A percentile compares a stretch with the other conserved stretches of the same genome.
Conservation (phyloP, 2,888 invertebrate genomes). For the Stenurella melanura region DNA sequence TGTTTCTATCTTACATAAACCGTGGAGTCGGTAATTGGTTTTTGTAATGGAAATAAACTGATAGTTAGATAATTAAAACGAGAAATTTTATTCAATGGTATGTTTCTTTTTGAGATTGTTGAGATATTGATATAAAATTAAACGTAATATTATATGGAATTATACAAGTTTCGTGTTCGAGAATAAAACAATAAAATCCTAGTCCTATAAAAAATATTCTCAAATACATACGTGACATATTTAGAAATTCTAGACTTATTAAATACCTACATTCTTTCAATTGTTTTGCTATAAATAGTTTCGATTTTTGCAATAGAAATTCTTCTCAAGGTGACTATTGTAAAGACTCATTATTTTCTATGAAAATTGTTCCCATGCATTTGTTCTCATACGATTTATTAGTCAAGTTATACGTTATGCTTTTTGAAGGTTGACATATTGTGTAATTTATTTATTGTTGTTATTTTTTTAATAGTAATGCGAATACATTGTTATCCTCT, state of each 20-base stretch:
- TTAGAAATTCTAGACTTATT: neutral
- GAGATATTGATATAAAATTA: too few species aligned
- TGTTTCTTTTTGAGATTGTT: too few species aligned
- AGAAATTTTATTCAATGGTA: too few species aligned
- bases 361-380: constrained; percentile 9
- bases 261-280: neutral
- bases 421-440: constrained; percentile 22
- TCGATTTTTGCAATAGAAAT: neutral
- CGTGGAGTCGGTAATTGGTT: too few species aligned
- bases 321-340: constrained; percentile 6
- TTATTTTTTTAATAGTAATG: constrained; percentile 9
- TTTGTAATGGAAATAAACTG: too few species aligned
- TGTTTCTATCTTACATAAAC: too few species aligned
- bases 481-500: constrained; percentile 11
- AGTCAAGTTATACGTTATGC: constrained; percentile 13
- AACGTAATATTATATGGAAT: too few species aligned
- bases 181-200: too few species aligned
- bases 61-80: too few species aligned
- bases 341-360: constrained; percentile 18
- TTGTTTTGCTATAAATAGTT: neutral
- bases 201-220: neutral
- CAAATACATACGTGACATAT: neutral
- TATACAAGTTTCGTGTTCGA: too few species aligned
- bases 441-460: constrained; percentile 24
- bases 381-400: constrained; percentile 5